A percentile compares a stretch with the other conserved stretches of the same genome.
Evolutionary conservation across 1,140 invertebrate genomes (phyloP).

Genomic region (Chymomyza costata): DNA sequence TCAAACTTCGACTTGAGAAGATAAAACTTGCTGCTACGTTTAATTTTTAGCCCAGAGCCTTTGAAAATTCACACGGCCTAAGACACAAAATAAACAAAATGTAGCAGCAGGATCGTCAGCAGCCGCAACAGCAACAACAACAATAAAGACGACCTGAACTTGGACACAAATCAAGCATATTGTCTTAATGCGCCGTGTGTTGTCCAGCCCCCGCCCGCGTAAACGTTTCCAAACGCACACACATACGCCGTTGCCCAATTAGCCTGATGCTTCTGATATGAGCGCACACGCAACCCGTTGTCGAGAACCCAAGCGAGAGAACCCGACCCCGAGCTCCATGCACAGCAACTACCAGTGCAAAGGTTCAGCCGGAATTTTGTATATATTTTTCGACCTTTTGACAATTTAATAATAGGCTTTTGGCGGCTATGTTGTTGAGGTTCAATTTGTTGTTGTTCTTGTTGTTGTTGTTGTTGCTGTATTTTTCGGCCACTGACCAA

Average conservation of each 20-base stretch:
- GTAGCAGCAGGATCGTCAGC: constrained; percentile 27
- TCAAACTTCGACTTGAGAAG: no score
- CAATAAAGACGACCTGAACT: background rate
- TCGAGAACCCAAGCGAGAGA: constrained; percentile 10
- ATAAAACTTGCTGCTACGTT: constrained; percentile 5
- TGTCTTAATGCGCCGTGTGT: constrained; percentile 64
- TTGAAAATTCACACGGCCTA: constrained; percentile 71
- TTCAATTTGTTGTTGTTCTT: constrained; percentile 1
- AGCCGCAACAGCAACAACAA: constrained; percentile 6
- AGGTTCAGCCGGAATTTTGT: constrained; percentile 1
- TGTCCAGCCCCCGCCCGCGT: constrained; percentile 31
- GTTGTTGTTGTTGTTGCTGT: constrained; percentile 4
- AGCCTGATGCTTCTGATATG: constrained; percentile 74
- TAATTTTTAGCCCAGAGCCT: constrained; percentile 60
- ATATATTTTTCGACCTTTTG: constrained; percentile 73
- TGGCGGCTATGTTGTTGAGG: no score
- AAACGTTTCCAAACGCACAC: constrained; percentile 7
- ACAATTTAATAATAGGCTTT: constrained; percentile 74
- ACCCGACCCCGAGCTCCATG: no score
- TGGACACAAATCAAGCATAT: constrained; percentile 36
- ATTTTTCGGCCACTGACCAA: constrained; percentile 51
- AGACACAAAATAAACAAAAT: constrained; percentile 73
- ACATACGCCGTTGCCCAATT: constrained; percentile 61
- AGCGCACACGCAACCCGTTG: constrained; percentile 29
- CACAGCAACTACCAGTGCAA: background rate